Conservation (phyloP, 2,113 vertebrate genomes). For the Podarcis raffonei region DNA sequence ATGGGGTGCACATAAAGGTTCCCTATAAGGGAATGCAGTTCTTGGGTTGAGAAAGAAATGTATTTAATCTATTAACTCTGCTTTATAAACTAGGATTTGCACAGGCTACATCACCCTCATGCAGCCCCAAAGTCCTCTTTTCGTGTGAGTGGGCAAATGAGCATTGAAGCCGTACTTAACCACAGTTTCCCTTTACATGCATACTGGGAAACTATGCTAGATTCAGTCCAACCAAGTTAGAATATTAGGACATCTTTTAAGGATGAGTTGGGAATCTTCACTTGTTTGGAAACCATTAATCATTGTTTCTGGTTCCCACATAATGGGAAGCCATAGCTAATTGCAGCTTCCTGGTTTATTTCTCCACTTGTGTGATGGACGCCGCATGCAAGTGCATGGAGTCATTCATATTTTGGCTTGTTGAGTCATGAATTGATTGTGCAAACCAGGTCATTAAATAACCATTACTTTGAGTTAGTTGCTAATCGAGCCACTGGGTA, state of each 20-base stretch:
- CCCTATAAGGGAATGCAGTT: too few species aligned
- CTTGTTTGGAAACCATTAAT: neutral
- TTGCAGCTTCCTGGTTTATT: neutral
- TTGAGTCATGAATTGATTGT: too few species aligned
- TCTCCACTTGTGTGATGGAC: neutral
- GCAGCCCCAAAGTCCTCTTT: neutral
- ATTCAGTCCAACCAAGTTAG: too few species aligned
- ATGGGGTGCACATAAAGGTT: too few species aligned
- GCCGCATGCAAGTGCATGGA: neutral
- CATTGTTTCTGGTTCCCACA: neutral
- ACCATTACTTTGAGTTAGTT: neutral
- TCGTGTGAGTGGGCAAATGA: too few species aligned
- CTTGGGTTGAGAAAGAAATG: too few species aligned
- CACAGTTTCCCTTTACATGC: too few species aligned
- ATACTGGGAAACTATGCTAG: too few species aligned
- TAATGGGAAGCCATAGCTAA: neutral
- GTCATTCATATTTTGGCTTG: neutral
- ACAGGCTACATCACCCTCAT: neutral
- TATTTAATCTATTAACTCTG: too few species aligned
- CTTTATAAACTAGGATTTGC: neutral
- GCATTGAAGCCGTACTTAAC: too few species aligned
- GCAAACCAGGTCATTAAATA: neutral
- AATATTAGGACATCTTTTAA: too few species aligned
- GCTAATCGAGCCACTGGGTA: rapidly evolving
- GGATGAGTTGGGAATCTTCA: too few species aligned